Evolutionary conservation across 2,888 invertebrate genomes (phyloP), one percentile per base, ranked within the genome.

Genomic region (Beris chalybata): DNA sequence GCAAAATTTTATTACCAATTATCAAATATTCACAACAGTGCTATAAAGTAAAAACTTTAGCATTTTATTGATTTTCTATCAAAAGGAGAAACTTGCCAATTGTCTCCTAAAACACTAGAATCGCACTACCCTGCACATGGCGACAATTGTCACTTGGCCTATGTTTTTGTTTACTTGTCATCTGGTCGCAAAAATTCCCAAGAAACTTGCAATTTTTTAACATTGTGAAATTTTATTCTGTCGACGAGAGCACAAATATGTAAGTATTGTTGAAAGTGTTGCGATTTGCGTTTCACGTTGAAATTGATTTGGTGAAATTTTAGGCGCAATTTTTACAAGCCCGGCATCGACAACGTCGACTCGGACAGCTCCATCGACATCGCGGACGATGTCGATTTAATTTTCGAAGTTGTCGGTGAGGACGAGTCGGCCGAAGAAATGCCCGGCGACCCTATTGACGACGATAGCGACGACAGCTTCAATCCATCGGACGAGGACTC

Each of bases 291-390:
- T 9, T 11, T 44, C 15, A 6, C 13, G 22, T 22, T 11, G 2
- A 11, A 30, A n/a, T 13, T 15, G 1, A 32, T 64, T 44, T 67
- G 38, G 38, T 3, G 13, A 44, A 57, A 31, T 53, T 55, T 65
- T 53, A 69, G 69, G 69, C 67, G 69, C 45, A 47, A 65, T 54
- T 69, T 69, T 43, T 69, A 65, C 45, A 69, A 69, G 43, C 69
- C 69, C 12, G 67, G 69, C 5, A 54, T 67, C 31, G 67, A 69
- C 43, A 65, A 69, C 52, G 61, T 53, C 11, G 67, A 67, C n/a
- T 65, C 67, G 5, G 69, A 69, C 50, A 65, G 65, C 61, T 69
- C 69, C 2, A 59, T 69, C 38, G 66, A 66, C 15, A 31, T 55
- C 9, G 54, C 47, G 7, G 59, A 59, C 12, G 59, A 66, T 15